Evolutionary conservation across 1,140 invertebrate genomes (phyloP).

Genomic region (Macrobrachium nipponense): DNA sequence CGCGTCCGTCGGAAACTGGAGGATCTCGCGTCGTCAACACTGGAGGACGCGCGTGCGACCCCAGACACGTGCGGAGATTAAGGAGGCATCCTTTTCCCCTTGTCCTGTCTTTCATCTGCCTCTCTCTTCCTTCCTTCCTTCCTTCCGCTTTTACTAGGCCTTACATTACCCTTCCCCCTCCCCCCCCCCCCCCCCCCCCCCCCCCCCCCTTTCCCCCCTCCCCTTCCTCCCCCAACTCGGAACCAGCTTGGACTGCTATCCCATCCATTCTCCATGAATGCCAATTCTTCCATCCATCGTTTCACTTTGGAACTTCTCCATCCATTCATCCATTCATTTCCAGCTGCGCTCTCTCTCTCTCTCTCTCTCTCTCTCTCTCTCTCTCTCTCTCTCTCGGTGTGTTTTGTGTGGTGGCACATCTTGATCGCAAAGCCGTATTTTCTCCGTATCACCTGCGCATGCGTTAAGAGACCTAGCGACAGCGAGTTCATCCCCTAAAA

Average conservation of each 20-base stretch:
- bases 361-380: slow-evolving; percentile 6
- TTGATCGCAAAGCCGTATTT: neutral
- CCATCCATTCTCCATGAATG: slow-evolving; percentile 24
- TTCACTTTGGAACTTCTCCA: neutral
- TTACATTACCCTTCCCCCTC: neutral
- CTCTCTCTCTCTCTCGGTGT: slow-evolving; percentile 8
- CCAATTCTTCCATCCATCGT: slow-evolving; percentile 25
- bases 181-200: neutral
- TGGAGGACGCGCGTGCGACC: slow-evolving; percentile 49
- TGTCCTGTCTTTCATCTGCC: slow-evolving; percentile 30
- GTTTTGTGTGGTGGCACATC: neutral
- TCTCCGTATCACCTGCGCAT: too few relatives aligned
- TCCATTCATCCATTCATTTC: neutral
- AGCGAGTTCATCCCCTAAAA: too few relatives aligned
- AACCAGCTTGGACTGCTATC: slow-evolving; percentile 30
- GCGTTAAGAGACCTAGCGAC: too few relatives aligned
- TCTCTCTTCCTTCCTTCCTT: slow-evolving; percentile 30
- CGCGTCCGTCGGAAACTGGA: too few relatives aligned
- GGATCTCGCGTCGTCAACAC: slow-evolving; percentile 29
- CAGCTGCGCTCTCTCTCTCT: neutral
- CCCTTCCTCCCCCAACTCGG: neutral
- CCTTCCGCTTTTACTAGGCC: slow-evolving; percentile 1
- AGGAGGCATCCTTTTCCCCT: slow-evolving; percentile 32
- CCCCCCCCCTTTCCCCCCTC: neutral
- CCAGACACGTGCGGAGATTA: slow-evolving; percentile 52